Evolutionary conservation across 2,113 vertebrate genomes (phyloP), one percentile per base, ranked within the genome.

Genomic region (Gallinago media): DNA sequence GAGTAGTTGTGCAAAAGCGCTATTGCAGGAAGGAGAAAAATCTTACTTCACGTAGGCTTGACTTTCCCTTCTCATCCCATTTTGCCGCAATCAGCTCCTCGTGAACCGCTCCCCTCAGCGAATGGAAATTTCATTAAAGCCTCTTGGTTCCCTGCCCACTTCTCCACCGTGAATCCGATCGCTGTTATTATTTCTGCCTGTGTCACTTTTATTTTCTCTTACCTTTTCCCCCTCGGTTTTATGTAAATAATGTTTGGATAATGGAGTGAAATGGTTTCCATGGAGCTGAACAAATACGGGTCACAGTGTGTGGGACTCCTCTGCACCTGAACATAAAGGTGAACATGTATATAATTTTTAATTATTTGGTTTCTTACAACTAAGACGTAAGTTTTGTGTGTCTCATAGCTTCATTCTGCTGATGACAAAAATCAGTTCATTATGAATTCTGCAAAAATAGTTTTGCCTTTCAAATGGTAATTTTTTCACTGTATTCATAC

Each of bases 211-310:
- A 95, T 96, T 96, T 94, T 95, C 93, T 82, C 91, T 97, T 97
- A 96, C 95, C 92, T 96, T 96, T 83, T 44, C 11, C 93, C 93
- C 71, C 84, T 97, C 78, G 78, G 82, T 96, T 98, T 98, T 98
- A 98, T 98, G 98, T 98, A 98, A 98, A 98, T 98, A 96, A 85
- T 96, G 97, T 97, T 97, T 97, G 96, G 96, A 98, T 98, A 98
- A 98, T 98, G 97, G 97, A 98, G 97, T 97, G 97, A 97, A 98
- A 98, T 98, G 97, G 97, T 98, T 98, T 98, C 98, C 97, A 97
- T 98, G 98, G 98, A 90, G 97, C 97, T 98, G 97, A 98, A 97
- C 97, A 98, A 98, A 98, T 95, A 98, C 95, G 86, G 97, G 97
- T 97, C 97, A 96, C 49, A 74, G 94, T 97, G 84, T 95, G 97